These are phyloP conservation scores for Propithecus deckenii DNA, from an alignment of 2,797 vertebrate species.

Conservation along the genomic window DNA sequence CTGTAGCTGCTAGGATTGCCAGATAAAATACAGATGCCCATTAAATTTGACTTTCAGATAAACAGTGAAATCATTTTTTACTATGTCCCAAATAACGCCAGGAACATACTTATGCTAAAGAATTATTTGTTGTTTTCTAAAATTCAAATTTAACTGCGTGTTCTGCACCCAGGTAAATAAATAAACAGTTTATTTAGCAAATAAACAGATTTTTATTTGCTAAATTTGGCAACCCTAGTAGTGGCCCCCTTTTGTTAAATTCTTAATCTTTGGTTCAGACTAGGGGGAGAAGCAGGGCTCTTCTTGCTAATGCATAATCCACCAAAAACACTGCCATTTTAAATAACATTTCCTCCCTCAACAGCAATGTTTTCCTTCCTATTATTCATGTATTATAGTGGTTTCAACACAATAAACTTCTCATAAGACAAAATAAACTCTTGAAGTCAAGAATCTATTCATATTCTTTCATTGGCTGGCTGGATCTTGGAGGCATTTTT, in stretches of 20 bases:
- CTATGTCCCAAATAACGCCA: neutral
- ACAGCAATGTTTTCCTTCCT: slow-evolving; percentile 26
- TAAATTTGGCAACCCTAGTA: neutral
- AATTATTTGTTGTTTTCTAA: neutral
- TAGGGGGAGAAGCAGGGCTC: neutral
- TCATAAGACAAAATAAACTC: slow-evolving; percentile 50
- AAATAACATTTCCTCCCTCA: neutral
- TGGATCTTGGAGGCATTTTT: slow-evolving; percentile 51
- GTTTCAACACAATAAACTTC: slow-evolving; percentile 36
- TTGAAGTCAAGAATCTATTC: slow-evolving; percentile 43
- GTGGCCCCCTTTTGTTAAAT: neutral
- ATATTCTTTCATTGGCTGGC: slow-evolving; percentile 32
- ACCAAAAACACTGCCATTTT: neutral
- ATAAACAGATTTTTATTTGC: slow-evolving; percentile 33
- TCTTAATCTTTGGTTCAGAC: slow-evolving; percentile 7
- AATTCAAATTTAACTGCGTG: slow-evolving; percentile 47
- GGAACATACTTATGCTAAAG: neutral
- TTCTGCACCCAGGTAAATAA: neutral
- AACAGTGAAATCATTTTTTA: slow-evolving; percentile 35
- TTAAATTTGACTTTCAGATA: slow-evolving; percentile 36
- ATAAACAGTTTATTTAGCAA: too few relatives aligned
- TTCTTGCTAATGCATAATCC: neutral
- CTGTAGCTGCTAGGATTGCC: neutral
- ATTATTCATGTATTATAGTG: slow-evolving; percentile 17
- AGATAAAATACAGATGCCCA: neutral